Evolutionary conservation across 1,140 invertebrate species (phyloP).

Genomic region (Zaprionus nigranus): DNA sequence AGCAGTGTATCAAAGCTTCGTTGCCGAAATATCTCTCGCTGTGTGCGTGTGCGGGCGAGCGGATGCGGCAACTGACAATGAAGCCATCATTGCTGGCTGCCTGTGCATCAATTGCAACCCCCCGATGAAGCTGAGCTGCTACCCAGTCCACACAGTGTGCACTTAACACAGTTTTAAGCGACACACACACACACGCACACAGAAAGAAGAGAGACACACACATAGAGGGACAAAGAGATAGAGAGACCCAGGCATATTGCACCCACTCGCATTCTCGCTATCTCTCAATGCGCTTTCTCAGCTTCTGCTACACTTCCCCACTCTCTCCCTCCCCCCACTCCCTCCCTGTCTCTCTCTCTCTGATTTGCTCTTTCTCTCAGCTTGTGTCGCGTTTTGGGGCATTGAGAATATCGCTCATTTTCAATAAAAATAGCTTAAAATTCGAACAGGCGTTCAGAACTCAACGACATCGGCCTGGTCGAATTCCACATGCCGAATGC

Average conservation of each 20-base stretch:
- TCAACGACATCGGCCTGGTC: slow-evolving; percentile 9
- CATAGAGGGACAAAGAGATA: neutral
- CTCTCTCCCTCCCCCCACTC: neutral
- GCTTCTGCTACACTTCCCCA: neutral
- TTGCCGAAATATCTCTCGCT: neutral
- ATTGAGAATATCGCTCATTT: slow-evolving; percentile 77
- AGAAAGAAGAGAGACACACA: neutral
- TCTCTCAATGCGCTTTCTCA: slow-evolving; percentile 4
- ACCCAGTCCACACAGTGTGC: slow-evolving; percentile 49
- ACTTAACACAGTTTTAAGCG: slow-evolving; percentile 73
- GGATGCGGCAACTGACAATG: slow-evolving; percentile 52
- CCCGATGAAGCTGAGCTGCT: slow-evolving; percentile 32
- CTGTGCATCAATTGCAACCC: slow-evolving; percentile 50
- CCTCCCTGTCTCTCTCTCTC: slow-evolving; percentile 13
- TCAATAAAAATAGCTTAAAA: slow-evolving; percentile 83
- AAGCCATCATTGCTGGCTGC: slow-evolving; percentile 60
- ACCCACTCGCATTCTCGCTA: slow-evolving; percentile 10
- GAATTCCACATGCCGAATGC: slow-evolving; percentile 51
- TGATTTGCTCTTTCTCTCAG: slow-evolving; percentile 26
- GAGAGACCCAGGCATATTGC: neutral
- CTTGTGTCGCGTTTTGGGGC: slow-evolving; percentile 36
- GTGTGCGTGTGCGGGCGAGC: neutral
- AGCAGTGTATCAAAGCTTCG: neutral
- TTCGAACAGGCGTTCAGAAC: slow-evolving; percentile 72
- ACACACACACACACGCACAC: slow-evolving; percentile 11